Base-by-base conservation (phyloP, 2,888 invertebrate species). In the Dryococelus australis region DNA sequence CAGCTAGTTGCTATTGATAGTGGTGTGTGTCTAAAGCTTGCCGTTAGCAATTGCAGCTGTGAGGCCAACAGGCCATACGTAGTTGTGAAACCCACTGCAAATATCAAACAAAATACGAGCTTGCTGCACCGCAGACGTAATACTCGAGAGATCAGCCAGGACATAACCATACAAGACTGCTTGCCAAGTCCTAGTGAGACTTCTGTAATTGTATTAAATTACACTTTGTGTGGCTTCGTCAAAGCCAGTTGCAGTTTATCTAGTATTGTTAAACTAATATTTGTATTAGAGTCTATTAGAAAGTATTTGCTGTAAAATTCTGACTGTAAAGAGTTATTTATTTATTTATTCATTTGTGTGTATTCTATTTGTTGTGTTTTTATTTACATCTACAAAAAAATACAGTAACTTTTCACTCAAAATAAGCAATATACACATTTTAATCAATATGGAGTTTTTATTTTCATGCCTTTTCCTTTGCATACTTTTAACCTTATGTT, bases 201-300 rank as follows among this genome's bases (percentile, higher is more conserved):
- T 0, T 65, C 65, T 65, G 10, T 24, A 65, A 10, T 65, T 65
- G 65, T 65, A 65, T 24, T 47, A 47, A 47, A 13, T 47, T 65
- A 65, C 65, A 65, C 65, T 65, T 65, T 65, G 65, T 65, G 65
- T 65, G 65, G 65, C 65, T 65, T 65, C 65, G 65, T 65, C 20
- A 65, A 65, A 65, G 65, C 65, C 65, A n/a, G n/a, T 65, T 65
- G 65, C 65, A 16, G 65, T 65, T 65, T 65, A 8, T 65, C 65
- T 65, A 65, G 65, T 65, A 24, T n/a, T 65, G 65, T 65, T 65
- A n/a, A 65, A 65, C 65, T 65, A 65, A 65, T 65, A 65, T 65
- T 65, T 65, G 65, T 65, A 65, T 65, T 65, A 65, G 65, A 65
- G 65, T 65, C 65, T 65, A 65, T 65, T 65, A 65, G 65, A 65